These are phyloP conservation scores for Vandiemenella viatica DNA, from an alignment of 2,888 invertebrate genomes.

Conservation along the genomic window DNA sequence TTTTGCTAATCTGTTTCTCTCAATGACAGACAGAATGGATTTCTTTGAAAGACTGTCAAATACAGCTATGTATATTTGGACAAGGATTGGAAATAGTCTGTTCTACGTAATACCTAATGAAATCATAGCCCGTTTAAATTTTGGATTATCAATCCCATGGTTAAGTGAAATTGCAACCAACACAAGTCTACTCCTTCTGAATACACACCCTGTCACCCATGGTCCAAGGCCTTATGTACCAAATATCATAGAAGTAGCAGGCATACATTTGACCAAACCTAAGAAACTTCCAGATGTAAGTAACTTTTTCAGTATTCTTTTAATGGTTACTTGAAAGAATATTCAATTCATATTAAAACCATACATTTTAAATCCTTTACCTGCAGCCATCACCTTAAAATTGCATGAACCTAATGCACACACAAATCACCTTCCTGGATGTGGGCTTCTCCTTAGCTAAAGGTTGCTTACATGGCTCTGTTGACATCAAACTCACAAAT, in stretches of 20 bases:
- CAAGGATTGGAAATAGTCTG: conserved; percentile 24
- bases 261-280: conserved; percentile 8
- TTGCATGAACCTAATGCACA: too few species aligned
- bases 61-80: not conserved
- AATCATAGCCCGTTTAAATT: conserved; percentile 12
- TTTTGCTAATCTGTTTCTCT: conserved; percentile 32
- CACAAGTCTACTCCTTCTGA: conserved; percentile 40
- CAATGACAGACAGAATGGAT: conserved; percentile 15
- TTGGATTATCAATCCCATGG: conserved; percentile 33
- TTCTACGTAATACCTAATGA: conserved; percentile 7
- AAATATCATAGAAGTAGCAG: conserved; percentile 11
- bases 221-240: conserved; percentile 27
- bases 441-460: too few species aligned
- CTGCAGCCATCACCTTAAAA: too few species aligned
- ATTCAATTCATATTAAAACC: too few species aligned
- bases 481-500: too few species aligned
- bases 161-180: conserved; percentile 38
- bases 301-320: too few species aligned
- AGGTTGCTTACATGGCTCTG: too few species aligned
- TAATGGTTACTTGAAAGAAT: too few species aligned
- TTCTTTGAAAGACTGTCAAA: conserved; percentile 9
- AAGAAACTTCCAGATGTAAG: conserved; percentile 8
- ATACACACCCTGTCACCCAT: conserved; percentile 43
- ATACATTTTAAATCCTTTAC: too few species aligned
- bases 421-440: too few species aligned